Evolutionary conservation across 2,888 invertebrate species (phyloP).

Genomic region (Limulus polyphemus): DNA sequence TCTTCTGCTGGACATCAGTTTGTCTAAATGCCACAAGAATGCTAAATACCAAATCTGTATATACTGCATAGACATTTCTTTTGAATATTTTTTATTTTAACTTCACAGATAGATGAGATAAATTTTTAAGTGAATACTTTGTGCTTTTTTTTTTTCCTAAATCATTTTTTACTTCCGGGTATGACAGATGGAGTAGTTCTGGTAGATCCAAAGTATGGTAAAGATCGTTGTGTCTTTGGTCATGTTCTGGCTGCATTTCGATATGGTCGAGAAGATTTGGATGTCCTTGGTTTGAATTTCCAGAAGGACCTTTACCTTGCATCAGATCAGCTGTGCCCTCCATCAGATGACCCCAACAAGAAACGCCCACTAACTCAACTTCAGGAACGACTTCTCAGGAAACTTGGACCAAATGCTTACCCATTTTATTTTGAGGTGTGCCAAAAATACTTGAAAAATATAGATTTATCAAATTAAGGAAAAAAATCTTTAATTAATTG

Average conservation of each 20-base stretch:
- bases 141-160: too few relatives aligned
- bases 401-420: constrained; percentile 90
- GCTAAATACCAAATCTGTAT: too few relatives aligned
- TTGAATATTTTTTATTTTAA: too few relatives aligned
- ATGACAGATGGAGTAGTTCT: constrained; percentile 88
- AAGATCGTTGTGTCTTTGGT: constrained; percentile 90
- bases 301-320: constrained; percentile 94
- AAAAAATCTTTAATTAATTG: too few relatives aligned
- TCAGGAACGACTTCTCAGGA: constrained; percentile 85
- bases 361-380: constrained; percentile 74
- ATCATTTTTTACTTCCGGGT: too few relatives aligned
- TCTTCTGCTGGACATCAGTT: too few relatives aligned
- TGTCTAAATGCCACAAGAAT: too few relatives aligned
- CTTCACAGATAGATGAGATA: too few relatives aligned
- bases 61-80: too few relatives aligned
- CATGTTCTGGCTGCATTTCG: constrained; percentile 95
- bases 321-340: constrained; percentile 71
- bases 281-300: constrained; percentile 87
- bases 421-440: constrained; percentile 87
- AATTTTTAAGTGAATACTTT: too few relatives aligned
- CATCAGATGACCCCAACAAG: constrained; percentile 43
- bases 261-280: constrained; percentile 95
- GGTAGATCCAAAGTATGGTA: constrained; percentile 94
- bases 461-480: too few relatives aligned
- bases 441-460: too few relatives aligned